Evolutionary conservation across 2,113 vertebrate species (phyloP), one percentile per base, ranked within the genome.

Genomic region (Sula dactylatra): DNA sequence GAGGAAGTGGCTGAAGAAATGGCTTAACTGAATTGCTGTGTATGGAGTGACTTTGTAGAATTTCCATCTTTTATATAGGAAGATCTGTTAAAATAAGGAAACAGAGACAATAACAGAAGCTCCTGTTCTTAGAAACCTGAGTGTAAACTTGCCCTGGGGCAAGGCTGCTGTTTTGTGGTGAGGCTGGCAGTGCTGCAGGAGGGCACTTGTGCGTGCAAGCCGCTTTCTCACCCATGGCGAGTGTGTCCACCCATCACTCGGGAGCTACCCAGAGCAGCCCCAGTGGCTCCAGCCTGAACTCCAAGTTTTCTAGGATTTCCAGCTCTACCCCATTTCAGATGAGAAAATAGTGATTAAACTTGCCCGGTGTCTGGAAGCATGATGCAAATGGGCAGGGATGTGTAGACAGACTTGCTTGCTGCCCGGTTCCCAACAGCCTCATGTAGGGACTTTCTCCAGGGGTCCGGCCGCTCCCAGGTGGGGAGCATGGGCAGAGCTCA

Each of bases 211-310:
- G 1, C 0, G 5, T 21, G 12, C 29, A 16, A 80, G 58, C 31
- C 13, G 3, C 42, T 34, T 65, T 31, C 42, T 73, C 2, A 1
- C 18, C 26, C 44, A 9, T 0, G 6, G n/a, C 3, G 1, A 47
- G 12, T 2, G 0, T 5, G 2, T 56, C 26, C 5, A 1, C 32
- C 26, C 22, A 4, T 52, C 6, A 0, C 36, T 52, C 5, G 1
- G 24, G 55, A 79, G 14, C 10, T 40, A 74, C 18, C 42, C 5
- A 6, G 45, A 67, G 34, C 34, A 69, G 19, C 49, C 14, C 29
- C 64, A 3, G 21, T 45, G 25, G 3, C 49, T 89, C 34, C 72
- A 67, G 32, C 38, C 38, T 55, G 26, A 90, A 34, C 56, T 55
- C 19, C 0, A 5, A 11, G 31, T 70, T 71, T 80, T 62, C n/a